phyloP scores from a whole-genome alignment of 1,140 invertebrate species.

The Diuraphis noxia region DNA sequence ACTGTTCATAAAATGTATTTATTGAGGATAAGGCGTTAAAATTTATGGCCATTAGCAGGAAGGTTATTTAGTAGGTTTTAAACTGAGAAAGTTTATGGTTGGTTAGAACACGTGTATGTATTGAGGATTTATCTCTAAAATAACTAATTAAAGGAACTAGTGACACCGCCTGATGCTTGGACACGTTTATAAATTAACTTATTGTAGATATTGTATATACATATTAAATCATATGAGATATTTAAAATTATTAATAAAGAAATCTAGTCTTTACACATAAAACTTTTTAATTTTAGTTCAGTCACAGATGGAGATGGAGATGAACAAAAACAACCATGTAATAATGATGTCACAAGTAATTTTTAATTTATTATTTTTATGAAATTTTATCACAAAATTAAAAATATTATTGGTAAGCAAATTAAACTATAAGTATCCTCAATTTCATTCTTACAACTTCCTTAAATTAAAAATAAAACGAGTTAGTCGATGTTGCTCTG shows the following conservation, averaged over 20 bases:
- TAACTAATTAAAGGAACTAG: no score
- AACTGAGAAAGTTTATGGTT: no score
- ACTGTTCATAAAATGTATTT: neutral
- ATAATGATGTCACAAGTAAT: conserved; percentile 39
- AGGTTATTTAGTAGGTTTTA: no score
- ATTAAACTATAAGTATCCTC: neutral
- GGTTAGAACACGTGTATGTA: no score
- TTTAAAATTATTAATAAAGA: neutral
- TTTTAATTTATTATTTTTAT: neutral
- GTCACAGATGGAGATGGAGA: neutral
- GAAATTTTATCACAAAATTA: neutral
- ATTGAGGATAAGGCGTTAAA: no score
- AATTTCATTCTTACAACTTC: neutral
- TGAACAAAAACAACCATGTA: neutral
- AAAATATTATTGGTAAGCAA: neutral
- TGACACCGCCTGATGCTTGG: no score
- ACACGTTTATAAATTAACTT: neutral
- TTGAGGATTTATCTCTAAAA: no score
- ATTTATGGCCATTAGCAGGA: no score
- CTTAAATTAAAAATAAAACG: neutral
- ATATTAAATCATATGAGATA: neutral
- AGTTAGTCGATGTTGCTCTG: no score
- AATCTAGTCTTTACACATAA: neutral
- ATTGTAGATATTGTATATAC: neutral
- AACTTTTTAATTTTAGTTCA: conserved; percentile 15